Conservation (phyloP, 2,113 vertebrate genomes). For the Menura novaehollandiae region DNA sequence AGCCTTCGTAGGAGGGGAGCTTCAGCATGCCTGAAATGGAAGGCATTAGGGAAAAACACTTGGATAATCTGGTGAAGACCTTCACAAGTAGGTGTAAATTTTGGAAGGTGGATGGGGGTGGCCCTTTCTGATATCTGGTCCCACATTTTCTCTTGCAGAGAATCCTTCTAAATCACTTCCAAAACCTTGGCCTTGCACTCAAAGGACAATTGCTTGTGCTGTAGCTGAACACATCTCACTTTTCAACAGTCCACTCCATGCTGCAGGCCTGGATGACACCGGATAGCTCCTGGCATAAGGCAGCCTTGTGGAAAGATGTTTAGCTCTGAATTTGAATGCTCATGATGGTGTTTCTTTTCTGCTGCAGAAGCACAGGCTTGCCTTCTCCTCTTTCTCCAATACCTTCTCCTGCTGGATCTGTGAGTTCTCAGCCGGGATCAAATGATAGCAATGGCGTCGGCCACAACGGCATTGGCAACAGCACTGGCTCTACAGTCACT, state of each 20-base stretch:
- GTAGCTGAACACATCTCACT: not conserved
- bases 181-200: not conserved
- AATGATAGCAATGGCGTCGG: constrained; percentile 57
- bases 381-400: constrained; percentile 77
- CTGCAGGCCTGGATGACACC: not conserved
- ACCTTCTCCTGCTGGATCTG: constrained; percentile 79
- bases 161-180: not conserved
- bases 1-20: not conserved
- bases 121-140: not conserved
- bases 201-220: not conserved
- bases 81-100: not conserved
- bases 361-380: constrained; percentile 75
- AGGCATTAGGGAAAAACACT: not conserved
- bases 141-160: not conserved
- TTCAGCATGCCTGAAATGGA: not conserved
- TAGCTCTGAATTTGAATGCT: not conserved
- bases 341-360: not conserved
- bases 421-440: constrained; percentile 66
- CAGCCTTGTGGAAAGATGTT: not conserved
- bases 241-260: not conserved
- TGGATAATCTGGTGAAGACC: not conserved
- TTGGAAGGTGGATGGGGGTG: not conserved
- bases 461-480: not conserved
- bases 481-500: constrained; percentile 52
- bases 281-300: not conserved